Percentiles rank a stretch among this genome's conserved stretches.
Evolutionary conservation across 2,888 invertebrate genomes (phyloP).

Genomic region (Caenorhabditis sulstoni): DNA sequence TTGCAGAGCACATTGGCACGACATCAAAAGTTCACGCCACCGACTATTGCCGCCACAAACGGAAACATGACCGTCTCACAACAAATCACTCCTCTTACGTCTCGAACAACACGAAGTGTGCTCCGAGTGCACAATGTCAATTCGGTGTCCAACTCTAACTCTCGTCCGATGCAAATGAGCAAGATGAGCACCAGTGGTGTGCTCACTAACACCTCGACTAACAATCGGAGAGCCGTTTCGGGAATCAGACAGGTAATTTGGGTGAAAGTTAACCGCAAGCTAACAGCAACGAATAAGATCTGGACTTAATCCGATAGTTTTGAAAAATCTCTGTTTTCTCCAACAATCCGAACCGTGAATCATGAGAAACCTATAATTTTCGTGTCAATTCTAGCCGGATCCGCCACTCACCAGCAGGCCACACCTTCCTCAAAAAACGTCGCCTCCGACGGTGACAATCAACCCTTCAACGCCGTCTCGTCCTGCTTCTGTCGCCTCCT

Average conservation of each 20-base stretch:
- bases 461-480: constrained; percentile 47
- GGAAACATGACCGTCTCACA: constrained; percentile 12
- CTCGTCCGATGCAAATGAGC: constrained; percentile 13
- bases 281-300: too few relatives aligned
- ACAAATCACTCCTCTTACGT: constrained; percentile 29
- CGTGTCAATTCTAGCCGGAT: not conserved
- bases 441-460: constrained; percentile 40
- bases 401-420: not conserved
- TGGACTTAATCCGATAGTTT: too few relatives aligned
- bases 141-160: constrained; percentile 11
- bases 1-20: constrained; percentile 48
- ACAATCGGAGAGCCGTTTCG: constrained; percentile 11
- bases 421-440: not conserved
- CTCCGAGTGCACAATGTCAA: constrained; percentile 57
- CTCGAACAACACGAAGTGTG: constrained; percentile 48
- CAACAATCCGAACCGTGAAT: too few relatives aligned
- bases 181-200: constrained; percentile 5
- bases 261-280: too few relatives aligned
- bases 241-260: constrained; percentile 17
- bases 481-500: constrained; percentile 51
- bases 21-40: constrained; percentile 22
- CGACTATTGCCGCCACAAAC: constrained; percentile 2
- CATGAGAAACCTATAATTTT: too few relatives aligned
- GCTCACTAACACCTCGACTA: not conserved
- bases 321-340: too few relatives aligned